Evolutionary conservation across 2,797 vertebrate species (phyloP).

Genomic region (Buceros bicornis): DNA sequence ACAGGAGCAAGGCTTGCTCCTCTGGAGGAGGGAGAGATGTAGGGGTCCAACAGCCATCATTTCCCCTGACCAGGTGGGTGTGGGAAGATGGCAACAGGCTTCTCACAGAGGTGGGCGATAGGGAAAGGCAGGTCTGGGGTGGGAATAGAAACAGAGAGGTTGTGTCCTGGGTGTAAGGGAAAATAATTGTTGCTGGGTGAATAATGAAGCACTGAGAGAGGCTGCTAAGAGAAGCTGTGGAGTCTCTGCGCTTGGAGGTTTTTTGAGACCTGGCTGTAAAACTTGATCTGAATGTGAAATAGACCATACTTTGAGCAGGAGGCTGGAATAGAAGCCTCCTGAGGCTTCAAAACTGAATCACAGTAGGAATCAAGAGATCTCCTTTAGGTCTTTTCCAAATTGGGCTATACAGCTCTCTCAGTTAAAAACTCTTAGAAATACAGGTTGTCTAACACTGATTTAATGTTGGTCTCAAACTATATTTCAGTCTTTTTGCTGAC

Average conservation of each 20-base stretch:
- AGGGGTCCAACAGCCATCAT: not conserved
- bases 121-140: not conserved
- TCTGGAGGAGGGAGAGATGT: not conserved
- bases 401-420: not conserved
- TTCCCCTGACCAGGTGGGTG: fast-evolving
- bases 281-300: not conserved
- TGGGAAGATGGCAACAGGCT: not conserved
- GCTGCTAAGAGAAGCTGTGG: not conserved
- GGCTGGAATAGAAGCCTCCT: not conserved
- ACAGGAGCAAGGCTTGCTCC: not conserved
- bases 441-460: not conserved
- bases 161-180: not conserved
- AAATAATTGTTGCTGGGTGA: not conserved
- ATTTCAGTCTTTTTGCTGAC: not conserved
- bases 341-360: not conserved
- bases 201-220: not conserved
- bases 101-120: not conserved
- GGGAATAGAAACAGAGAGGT: not conserved
- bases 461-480: not conserved
- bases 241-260: not conserved
- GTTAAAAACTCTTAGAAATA: not conserved
- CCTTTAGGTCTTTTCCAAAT: not conserved
- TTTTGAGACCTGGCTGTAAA: not conserved
- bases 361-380: not conserved
- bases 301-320: not conserved